Evolutionary conservation across 2,797 vertebrate genomes (phyloP).

Genomic region (Netta rufina): DNA sequence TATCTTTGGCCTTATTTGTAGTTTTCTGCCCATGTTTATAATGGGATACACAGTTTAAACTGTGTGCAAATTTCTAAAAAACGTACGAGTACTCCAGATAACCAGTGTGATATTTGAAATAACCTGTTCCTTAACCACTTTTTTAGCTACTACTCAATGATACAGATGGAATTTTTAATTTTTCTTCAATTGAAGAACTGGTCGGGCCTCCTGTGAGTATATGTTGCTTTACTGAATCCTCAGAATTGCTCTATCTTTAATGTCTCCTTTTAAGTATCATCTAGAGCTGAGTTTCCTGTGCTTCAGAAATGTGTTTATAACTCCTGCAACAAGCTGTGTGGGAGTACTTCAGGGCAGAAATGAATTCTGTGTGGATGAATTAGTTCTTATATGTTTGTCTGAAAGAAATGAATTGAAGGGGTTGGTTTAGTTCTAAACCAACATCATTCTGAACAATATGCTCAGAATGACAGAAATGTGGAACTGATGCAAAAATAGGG

Average conservation of each 20-base stretch:
- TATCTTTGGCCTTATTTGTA: neutral
- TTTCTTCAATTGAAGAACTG: slow-evolving; percentile 83
- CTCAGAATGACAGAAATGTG: neutral
- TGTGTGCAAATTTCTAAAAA: neutral
- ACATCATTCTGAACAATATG: neutral
- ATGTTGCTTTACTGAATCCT: neutral
- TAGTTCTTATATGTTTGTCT: neutral
- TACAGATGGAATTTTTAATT: slow-evolving; percentile 85
- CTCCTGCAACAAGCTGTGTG: neutral
- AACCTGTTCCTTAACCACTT: neutral
- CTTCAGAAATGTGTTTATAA: neutral
- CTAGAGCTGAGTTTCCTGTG: neutral
- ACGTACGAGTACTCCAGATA: neutral
- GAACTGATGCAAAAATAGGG: neutral
- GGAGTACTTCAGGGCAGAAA: neutral
- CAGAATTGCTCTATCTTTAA: neutral
- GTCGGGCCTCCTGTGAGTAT: slow-evolving; percentile 84
- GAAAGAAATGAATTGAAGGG: neutral
- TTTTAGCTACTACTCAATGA: slow-evolving; percentile 86
- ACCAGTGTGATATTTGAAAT: neutral
- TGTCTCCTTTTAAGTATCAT: neutral
- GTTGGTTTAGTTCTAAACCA: neutral
- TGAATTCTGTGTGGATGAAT: neutral
- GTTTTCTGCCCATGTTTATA: neutral
- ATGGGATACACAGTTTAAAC: neutral